A percentile compares a stretch with the other conserved stretches of the same genome.
Conservation (phyloP, 2,888 invertebrate species). For the Drosophila pseudotakahashii region DNA sequence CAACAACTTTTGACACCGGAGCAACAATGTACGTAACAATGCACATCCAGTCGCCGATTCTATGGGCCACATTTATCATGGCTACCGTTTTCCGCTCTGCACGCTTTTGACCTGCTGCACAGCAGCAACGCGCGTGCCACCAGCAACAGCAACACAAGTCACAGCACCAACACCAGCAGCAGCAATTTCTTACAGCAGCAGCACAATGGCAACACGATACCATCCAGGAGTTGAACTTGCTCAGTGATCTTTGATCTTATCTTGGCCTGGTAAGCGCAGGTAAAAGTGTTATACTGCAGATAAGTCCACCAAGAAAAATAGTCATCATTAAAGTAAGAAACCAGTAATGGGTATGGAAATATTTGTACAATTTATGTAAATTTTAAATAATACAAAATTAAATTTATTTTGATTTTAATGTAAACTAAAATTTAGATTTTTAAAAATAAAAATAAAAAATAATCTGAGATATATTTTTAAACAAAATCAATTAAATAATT, state of each 20-base stretch:
- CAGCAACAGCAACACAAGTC: slow-evolving; percentile 15
- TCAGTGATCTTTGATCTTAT: slow-evolving; percentile 72
- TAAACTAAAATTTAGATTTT: no score
- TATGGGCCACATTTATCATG: slow-evolving; percentile 66
- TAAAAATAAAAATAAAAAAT: no score
- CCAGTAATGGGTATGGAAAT: not conserved
- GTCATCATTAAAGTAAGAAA: not conserved
- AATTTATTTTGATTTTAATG: no score
- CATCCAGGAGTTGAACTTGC: slow-evolving; percentile 61
- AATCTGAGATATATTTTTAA: no score
- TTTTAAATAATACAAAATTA: not conserved
- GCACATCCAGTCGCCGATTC: slow-evolving; percentile 31
- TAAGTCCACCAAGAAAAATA: slow-evolving; percentile 10
- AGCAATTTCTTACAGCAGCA: slow-evolving; percentile 5
- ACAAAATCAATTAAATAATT: no score
- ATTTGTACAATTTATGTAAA: not conserved
- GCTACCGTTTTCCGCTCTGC: slow-evolving; percentile 70
- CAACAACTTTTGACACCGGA: slow-evolving; percentile 24
- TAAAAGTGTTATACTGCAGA: slow-evolving; percentile 60
- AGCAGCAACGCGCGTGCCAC: slow-evolving; percentile 61
- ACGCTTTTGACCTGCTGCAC: slow-evolving; percentile 72
- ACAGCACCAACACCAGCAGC: slow-evolving; percentile 42
- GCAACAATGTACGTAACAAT: slow-evolving; percentile 14
- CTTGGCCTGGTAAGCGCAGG: slow-evolving; percentile 26
- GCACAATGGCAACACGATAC: slow-evolving; percentile 66